These are phyloP conservation scores for Mimachlamys varia DNA, from an alignment of 2,888 invertebrate genomes.

Conservation along the genomic window DNA sequence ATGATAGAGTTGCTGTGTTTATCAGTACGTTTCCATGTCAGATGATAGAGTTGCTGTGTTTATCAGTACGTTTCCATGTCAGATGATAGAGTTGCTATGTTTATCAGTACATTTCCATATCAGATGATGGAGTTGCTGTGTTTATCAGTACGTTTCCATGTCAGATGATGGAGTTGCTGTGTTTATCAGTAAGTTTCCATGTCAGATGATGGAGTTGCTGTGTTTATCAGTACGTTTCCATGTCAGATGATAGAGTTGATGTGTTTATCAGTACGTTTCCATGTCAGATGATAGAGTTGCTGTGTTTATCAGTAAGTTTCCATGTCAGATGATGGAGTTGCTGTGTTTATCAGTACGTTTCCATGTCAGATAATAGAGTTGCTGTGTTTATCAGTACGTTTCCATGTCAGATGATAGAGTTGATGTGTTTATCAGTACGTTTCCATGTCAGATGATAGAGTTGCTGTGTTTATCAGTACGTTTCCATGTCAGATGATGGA, in stretches of 20 bases:
- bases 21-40: constrained; percentile 51
- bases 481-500: constrained; percentile 83
- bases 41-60: constrained; percentile 88
- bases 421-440: constrained; percentile 85
- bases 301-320: constrained; percentile 84
- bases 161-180: constrained; percentile 87
- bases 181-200: constrained; percentile 76
- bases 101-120: too few species aligned
- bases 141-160: too few species aligned
- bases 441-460: constrained; percentile 83
- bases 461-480: constrained; percentile 86
- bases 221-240: constrained; percentile 80
- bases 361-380: constrained; percentile 84
- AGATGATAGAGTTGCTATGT: constrained; percentile 88
- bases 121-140: constrained; percentile 88
- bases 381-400: constrained; percentile 84
- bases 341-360: constrained; percentile 84
- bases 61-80: neutral
- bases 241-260: constrained; percentile 86
- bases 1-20: constrained; percentile 88
- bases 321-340: constrained; percentile 84
- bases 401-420: constrained; percentile 83
- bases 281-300: constrained; percentile 84
- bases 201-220: constrained; percentile 86
- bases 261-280: constrained; percentile 81